Evolutionary conservation across 2,888 invertebrate genomes (phyloP).

Genomic region (Kuschelorhynchus macadamiae): DNA sequence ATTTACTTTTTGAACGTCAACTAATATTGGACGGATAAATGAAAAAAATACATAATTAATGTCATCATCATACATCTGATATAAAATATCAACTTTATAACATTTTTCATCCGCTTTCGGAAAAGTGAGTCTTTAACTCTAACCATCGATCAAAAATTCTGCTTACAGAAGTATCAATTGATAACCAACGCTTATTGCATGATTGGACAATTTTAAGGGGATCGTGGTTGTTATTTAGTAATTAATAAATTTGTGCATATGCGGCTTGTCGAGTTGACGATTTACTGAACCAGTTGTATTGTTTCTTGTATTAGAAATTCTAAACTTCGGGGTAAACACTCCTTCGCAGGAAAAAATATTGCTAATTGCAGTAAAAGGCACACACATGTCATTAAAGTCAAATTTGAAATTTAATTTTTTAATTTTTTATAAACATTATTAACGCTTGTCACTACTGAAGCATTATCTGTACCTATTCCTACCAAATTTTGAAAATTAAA

Average conservation of each 20-base stretch:
- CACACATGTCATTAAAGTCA: constrained; percentile 45
- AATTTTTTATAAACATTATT: constrained; percentile 60
- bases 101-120: no score
- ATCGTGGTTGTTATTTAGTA: no score
- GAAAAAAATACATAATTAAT: neutral
- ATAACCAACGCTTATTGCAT: no score
- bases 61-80: constrained; percentile 2
- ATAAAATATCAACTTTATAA: neutral
- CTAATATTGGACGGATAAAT: neutral
- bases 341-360: neutral
- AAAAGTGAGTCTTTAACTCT: no score
- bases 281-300: no score
- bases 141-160: no score
- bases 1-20: constrained; percentile 10
- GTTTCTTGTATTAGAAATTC: constrained; percentile 12
- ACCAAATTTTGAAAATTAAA: constrained; percentile 56
- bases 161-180: no score
- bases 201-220: no score
- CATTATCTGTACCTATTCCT: constrained; percentile 63
- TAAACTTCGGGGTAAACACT: neutral
- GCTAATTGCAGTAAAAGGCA: constrained; percentile 11
- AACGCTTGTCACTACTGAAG: constrained; percentile 61
- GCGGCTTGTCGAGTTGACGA: no score
- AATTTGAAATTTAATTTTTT: constrained; percentile 57
- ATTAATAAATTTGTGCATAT: no score